Evolutionary conservation across 2,797 vertebrate species (phyloP).

Genomic region (Phalanger gymnotis): DNA sequence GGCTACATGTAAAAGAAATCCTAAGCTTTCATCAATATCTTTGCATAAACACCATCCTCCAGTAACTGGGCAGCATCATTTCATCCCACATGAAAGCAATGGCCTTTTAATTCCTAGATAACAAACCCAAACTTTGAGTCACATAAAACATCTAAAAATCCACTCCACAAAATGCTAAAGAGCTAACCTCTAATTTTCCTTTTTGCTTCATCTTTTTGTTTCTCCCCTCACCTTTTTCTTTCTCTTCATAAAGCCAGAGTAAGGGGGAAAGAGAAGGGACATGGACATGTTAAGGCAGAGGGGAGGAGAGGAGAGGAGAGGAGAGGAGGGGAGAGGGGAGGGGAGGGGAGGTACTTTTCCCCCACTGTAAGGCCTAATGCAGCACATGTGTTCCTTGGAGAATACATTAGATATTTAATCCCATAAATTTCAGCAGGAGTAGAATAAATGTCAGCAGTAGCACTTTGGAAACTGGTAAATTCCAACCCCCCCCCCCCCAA

Average conservation of each 20-base stretch:
- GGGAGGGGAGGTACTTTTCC: too few relatives aligned
- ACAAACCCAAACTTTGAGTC: background rate
- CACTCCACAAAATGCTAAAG: background rate
- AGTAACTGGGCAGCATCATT: background rate
- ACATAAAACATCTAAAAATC: constrained; percentile 2
- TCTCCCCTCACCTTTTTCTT: background rate
- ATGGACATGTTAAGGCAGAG: background rate
- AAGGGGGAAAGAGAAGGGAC: background rate
- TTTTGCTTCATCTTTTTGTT: background rate
- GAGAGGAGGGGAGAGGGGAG: background rate
- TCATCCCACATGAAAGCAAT: background rate
- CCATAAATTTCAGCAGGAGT: background rate
- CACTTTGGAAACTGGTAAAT: background rate
- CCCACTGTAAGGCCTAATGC: background rate
- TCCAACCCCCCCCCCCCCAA: too few relatives aligned
- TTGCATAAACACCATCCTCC: background rate
- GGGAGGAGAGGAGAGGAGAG: background rate
- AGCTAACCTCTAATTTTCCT: background rate
- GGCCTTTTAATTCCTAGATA: constrained; percentile 3
- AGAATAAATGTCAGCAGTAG: background rate
- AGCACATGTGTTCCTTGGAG: background rate
- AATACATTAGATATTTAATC: background rate
- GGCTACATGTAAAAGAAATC: background rate
- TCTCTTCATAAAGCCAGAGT: background rate
- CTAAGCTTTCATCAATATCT: background rate